A percentile compares a stretch with the other conserved stretches of the same genome.
Evolutionary conservation across 2,113 vertebrate genomes (phyloP).

Genomic region (Tyrannus savana): DNA sequence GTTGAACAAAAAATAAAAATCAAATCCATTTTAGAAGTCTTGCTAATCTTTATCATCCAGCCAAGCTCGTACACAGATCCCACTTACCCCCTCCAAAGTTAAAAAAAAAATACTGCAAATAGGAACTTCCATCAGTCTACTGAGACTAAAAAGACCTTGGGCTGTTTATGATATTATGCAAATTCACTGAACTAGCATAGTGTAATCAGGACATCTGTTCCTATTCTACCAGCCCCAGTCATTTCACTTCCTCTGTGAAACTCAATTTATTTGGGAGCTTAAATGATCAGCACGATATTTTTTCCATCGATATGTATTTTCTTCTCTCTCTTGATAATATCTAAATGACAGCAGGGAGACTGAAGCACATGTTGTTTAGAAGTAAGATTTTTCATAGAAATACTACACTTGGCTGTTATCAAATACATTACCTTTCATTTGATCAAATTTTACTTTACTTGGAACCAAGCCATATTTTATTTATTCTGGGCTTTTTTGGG

Average conservation of each 20-base stretch:
- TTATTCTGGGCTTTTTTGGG: neutral
- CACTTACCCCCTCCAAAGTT: neutral
- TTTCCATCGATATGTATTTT: neutral
- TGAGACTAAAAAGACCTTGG: neutral
- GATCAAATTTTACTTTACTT: neutral
- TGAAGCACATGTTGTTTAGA: neutral
- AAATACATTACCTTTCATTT: neutral
- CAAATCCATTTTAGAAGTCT: neutral
- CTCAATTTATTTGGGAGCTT: constrained; percentile 31
- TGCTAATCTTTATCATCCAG: neutral
- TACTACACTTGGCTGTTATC: neutral
- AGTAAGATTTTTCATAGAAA: neutral
- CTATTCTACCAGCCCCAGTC: constrained; percentile 7
- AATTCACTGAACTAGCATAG: constrained; percentile 34
- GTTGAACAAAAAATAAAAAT: neutral
- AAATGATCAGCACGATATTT: neutral
- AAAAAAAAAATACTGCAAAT: neutral
- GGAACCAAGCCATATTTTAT: neutral
- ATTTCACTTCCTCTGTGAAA: constrained; percentile 23
- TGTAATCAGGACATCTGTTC: constrained; percentile 52
- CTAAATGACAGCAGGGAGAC: constrained; percentile 23
- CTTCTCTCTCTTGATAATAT: neutral
- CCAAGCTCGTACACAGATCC: neutral
- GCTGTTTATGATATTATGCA: constrained; percentile 54
- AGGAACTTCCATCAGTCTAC: constrained; percentile 1